These are phyloP conservation scores for Hydrolagus colliei DNA, from an alignment of 2,797 vertebrate species.

Conservation along the genomic window DNA sequence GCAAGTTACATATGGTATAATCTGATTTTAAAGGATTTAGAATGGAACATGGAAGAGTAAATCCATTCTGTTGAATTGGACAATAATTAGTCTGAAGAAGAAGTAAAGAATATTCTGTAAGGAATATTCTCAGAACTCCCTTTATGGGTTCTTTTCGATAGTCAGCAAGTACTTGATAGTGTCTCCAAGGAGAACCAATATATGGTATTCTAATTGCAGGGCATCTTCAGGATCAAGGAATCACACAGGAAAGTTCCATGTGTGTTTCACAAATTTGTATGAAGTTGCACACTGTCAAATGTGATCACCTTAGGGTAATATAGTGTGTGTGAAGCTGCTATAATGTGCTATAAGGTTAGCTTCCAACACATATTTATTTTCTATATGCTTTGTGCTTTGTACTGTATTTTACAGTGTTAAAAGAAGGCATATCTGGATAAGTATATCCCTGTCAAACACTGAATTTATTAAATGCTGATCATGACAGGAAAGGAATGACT, in stretches of 20 bases:
- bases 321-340: not conserved
- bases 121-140: not conserved
- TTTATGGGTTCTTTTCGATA: slow-evolving; percentile 9
- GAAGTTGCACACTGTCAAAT: not conserved
- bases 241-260: not conserved
- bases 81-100: not conserved
- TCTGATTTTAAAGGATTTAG: not conserved
- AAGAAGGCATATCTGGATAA: not conserved
- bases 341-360: not conserved
- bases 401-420: not conserved
- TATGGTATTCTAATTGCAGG: not conserved
- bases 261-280: not conserved
- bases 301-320: slow-evolving; percentile 2
- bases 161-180: not conserved
- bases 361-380: not conserved
- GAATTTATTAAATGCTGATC: not conserved
- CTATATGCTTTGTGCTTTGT: not conserved
- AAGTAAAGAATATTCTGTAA: not conserved
- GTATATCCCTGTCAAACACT: not conserved
- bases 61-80: not conserved
- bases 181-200: not conserved
- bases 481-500: not conserved
- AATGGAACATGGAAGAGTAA: not conserved
- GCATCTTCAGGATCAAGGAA: not conserved
- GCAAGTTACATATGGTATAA: no score